phyloP scores from a whole-genome alignment of 2,797 vertebrate genomes.

The Fringilla coelebs region DNA sequence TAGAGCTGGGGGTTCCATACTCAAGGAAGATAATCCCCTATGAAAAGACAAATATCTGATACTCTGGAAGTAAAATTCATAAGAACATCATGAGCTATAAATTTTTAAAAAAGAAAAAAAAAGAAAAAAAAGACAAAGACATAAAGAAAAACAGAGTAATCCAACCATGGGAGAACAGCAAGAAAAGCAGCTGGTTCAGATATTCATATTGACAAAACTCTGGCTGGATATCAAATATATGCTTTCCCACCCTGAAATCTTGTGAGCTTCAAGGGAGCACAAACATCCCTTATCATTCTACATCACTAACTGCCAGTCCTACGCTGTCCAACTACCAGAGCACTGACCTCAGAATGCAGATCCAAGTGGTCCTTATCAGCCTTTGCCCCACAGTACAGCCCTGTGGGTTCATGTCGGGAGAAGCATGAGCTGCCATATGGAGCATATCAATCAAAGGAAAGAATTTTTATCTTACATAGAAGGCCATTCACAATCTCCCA shows the following conservation, averaged over 20 bases:
- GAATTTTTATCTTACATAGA: neutral
- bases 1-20: neutral
- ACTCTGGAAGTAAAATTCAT: neutral
- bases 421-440: constrained; percentile 30
- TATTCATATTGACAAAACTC: constrained; percentile 49
- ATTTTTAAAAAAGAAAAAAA: neutral
- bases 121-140: neutral
- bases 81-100: neutral
- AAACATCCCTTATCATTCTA: neutral
- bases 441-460: constrained; percentile 7
- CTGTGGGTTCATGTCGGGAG: neutral
- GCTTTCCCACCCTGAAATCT: constrained; percentile 39
- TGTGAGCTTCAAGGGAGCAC: neutral
- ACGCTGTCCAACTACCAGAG: neutral
- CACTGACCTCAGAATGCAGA: neutral
- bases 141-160: constrained; percentile 9
- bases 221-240: constrained; percentile 37
- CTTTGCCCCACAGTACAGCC: neutral
- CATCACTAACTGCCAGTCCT: constrained; percentile 7
- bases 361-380: neutral
- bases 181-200: constrained; percentile 53
- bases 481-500: neutral
- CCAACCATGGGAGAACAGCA: neutral
- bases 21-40: neutral
- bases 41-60: neutral